These are phyloP conservation scores for Sycophaga agraensis DNA, from an alignment of 1,140 invertebrate genomes.

Conservation along the genomic window DNA sequence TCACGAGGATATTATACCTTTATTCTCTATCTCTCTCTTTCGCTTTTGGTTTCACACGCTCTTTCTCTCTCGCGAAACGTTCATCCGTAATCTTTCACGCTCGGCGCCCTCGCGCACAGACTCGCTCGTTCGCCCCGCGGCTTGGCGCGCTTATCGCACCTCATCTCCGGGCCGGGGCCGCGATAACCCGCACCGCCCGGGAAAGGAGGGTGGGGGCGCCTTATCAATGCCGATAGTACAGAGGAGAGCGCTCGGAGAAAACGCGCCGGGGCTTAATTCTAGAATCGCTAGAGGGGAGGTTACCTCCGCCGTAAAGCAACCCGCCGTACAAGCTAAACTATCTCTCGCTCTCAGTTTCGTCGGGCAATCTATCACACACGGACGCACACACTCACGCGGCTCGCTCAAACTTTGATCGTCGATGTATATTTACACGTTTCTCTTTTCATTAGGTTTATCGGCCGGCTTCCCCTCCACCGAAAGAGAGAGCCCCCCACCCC, in stretches of 20 bases:
- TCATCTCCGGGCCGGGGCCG: conserved; percentile 15
- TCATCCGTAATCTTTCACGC: conserved; percentile 23
- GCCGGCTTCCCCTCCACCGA: background rate
- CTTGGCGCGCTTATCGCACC: conserved; percentile 13
- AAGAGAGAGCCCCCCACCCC: too few relatives aligned
- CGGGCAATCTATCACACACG: background rate
- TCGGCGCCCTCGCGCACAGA: conserved; percentile 4
- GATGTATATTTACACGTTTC: conserved; percentile 17
- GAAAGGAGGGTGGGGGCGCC: too few relatives aligned
- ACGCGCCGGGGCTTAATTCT: conserved; percentile 18
- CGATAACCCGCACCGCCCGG: conserved; percentile 8
- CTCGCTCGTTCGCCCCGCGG: background rate
- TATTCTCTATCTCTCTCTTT: background rate
- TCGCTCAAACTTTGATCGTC: conserved; percentile 3
- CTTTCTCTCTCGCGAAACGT: background rate
- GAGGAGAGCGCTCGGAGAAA: conserved; percentile 1
- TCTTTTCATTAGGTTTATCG: background rate
- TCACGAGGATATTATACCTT: background rate
- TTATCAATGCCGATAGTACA: conserved; percentile 19
- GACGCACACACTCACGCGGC: background rate
- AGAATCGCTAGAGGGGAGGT: background rate
- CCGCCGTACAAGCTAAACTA: too few relatives aligned
- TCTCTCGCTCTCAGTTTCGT: background rate
- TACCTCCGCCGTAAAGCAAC: background rate
- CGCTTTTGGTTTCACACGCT: background rate